Evolutionary conservation across 53 echinoderm and acorn worm species (phyloP).

Genomic region (Zoroaster sp.): DNA sequence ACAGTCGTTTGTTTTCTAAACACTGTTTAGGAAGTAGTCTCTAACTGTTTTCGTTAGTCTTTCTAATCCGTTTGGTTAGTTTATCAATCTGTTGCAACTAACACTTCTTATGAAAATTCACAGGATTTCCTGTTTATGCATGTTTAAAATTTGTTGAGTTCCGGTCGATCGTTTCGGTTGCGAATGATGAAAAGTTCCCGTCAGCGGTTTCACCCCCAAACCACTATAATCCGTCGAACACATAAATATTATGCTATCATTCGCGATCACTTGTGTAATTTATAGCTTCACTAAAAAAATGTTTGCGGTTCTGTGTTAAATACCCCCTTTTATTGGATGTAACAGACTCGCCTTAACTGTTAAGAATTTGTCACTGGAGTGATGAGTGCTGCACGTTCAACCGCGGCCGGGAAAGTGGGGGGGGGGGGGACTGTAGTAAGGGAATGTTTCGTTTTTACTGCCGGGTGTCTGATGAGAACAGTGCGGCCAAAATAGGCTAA

Average conservation of each 20-base stretch:
- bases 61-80: too few relatives aligned
- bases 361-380: neutral
- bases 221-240: neutral
- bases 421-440: neutral
- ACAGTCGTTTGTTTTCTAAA: neutral
- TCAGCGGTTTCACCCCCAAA: neutral
- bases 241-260: slow-evolving; percentile 43
- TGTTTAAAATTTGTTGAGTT: neutral
- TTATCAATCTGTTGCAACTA: too few relatives aligned
- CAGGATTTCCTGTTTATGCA: slow-evolving; percentile 8
- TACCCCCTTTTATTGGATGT: neutral
- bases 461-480: neutral
- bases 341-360: neutral
- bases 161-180: neutral
- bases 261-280: neutral
- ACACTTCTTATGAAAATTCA: too few relatives aligned
- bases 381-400: neutral
- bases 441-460: neutral
- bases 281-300: neutral
- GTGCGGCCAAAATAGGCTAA: neutral
- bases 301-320: slow-evolving; percentile 14
- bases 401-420: too few relatives aligned
- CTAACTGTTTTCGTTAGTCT: too few relatives aligned
- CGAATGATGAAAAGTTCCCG: neutral
- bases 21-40: neutral